Base-by-base conservation (phyloP, 2,888 invertebrate genomes). In the Amblyteles armatorius region DNA sequence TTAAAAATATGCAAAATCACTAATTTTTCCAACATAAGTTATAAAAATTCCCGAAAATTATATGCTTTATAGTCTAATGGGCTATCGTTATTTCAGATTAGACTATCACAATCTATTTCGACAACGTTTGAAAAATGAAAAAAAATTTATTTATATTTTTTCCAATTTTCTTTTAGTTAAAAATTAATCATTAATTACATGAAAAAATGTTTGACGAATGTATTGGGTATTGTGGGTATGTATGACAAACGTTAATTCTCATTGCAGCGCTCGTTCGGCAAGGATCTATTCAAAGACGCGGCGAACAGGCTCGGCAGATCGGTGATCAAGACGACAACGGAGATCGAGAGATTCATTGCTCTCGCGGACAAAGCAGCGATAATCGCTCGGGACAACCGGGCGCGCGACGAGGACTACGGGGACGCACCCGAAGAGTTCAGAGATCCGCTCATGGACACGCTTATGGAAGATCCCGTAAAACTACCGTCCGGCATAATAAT, bases 401-500 rank as follows among this genome's bases (percentile, higher is more conserved):
- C 97, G 90, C 96, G 96, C 87, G 99, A 98, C 91, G 97, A 98
- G 89, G 99, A 99, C 94, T 97, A 97, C 93, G 98, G 98, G 29
- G 99, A 99, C 94, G 98, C 99, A 52, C 99, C 99, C 0, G 99
- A 99, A 90, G 99, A 99, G 94, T 99, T 99, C 94, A 96, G 97
- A 94, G 99, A 99, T 95, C 99, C 99, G 0, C 95, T 99, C 50
- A 99, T 99, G 99, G 99, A 99, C 93, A 99, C 99, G 0, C 94
- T 99, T 73, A 99, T 99, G 99, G 97, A 97, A 6, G 99, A 99
- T 94, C 99, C 99, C 11, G 99, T 99, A 11, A 94, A 97, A 86
- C 95, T 99, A 90, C 99, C 99, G 2, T 98, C 98, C 85, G 98
- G 98, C 84, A 94, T 92, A 90, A 96, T 99, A 33, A 99, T 99